Evolutionary conservation across 2,113 vertebrate genomes (phyloP).

Genomic region (Zootoca vivipara): DNA sequence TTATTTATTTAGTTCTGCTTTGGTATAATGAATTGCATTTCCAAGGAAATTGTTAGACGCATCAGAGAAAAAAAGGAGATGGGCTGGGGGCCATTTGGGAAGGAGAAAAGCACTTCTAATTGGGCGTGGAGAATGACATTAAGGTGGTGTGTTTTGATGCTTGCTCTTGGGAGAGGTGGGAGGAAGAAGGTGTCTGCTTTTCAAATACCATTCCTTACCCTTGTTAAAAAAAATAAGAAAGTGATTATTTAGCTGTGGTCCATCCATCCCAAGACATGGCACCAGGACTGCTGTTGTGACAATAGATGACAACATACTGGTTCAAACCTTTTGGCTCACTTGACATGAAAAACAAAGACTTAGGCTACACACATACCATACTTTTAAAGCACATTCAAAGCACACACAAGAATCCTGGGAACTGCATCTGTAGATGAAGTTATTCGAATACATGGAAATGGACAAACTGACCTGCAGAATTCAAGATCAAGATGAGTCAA

Average conservation of each 20-base stretch:
- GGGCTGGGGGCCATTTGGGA: background rate
- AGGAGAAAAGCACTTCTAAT: background rate
- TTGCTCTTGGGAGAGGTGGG: background rate
- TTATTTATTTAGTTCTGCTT: slow-evolving; percentile 75
- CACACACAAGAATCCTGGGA: no score
- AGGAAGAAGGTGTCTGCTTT: background rate
- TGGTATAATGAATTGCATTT: slow-evolving; percentile 69
- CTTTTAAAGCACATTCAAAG: no score
- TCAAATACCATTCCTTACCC: background rate
- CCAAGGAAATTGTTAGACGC: slow-evolving; percentile 62
- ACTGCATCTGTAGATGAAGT: no score
- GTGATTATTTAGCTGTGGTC: background rate
- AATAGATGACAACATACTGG: background rate
- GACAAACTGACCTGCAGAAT: no score
- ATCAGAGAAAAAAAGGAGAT: slow-evolving; percentile 41
- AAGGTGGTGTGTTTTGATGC: background rate
- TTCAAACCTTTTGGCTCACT: background rate
- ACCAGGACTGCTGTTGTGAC: background rate
- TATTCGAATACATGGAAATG: no score
- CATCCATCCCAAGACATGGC: no score
- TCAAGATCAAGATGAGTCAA: no score
- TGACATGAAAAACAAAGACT: background rate
- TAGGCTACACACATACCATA: no score
- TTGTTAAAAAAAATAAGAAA: no score
- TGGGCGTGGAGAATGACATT: background rate